Evolutionary conservation across 1,140 invertebrate genomes (phyloP), one percentile per base, ranked within the genome.

Genomic region (Hesperophylax magnus): DNA sequence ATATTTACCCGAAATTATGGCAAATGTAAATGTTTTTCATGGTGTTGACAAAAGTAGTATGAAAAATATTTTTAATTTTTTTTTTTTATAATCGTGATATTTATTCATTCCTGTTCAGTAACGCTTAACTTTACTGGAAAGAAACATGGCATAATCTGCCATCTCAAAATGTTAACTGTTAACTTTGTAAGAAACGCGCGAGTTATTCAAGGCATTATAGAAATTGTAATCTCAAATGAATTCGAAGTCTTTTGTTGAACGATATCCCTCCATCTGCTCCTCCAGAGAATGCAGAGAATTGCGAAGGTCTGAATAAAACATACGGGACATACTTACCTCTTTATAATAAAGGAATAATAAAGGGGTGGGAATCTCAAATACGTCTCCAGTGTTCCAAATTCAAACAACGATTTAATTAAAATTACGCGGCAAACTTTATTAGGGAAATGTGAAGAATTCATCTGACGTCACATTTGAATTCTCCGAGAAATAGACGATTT

Each of bases 401-500:
- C 81, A 82, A 82, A 82, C 81, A 82, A 63, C 63, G 78, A 82
- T 82, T 82, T 82, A 82, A 82, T 82, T 82, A 82, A 82, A 82
- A 79, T 82, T 78, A 72, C 63, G 81, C 72, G 71, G 78, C 63
- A 71, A 56, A 72, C 56, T 79, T 61, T 79, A 82, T 82, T 82
- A 75, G 77, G 67, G 71, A 82, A 60, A 79, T 78, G 67, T 9
- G 8, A 18, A 39, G 67, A 71, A 71, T 71, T 52, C 39, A 27
- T 4, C 9, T 27, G 27, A 34, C 63, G 63, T 34, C 63, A 67
- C 58, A 6, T 61, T 47, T 20, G 18, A 61, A 61, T 61, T 61
- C 24, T 61, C 20, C 3, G 18, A 3, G 14, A 61, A 61, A 11
- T 24, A 61, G 58, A 61, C 17, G 18, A 22, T 22, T 61, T 61